phyloP scores from a whole-genome alignment of 1,140 invertebrate species.

The Pogonomyrmex californicus region DNA sequence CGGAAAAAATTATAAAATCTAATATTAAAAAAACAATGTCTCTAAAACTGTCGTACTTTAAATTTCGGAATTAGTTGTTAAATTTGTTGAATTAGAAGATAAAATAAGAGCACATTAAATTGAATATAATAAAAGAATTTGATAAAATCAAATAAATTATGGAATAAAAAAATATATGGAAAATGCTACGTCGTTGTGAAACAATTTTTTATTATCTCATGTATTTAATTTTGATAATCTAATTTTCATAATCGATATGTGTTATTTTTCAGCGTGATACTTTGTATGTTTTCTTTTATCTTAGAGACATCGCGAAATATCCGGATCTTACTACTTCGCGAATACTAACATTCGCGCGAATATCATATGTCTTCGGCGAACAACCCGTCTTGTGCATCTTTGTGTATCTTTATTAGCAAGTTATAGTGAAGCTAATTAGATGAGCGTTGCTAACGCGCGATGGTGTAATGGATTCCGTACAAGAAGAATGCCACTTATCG shows the following conservation, averaged over 20 bases:
- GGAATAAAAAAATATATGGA: constrained; percentile 47
- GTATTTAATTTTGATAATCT: constrained; percentile 82
- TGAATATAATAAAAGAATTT: background rate
- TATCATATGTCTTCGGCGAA: constrained; percentile 21
- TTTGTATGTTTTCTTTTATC: constrained; percentile 80
- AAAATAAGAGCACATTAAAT: background rate
- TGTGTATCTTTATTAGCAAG: constrained; percentile 50
- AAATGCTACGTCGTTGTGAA: constrained; percentile 63
- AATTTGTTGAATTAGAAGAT: background rate
- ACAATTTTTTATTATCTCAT: constrained; percentile 82
- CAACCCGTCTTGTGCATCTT: constrained; percentile 10
- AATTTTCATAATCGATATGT: constrained; percentile 75
- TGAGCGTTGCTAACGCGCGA: constrained; percentile 48
- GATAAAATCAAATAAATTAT: background rate
- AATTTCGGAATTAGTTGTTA: too few relatives aligned
- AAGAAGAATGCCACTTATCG: constrained; percentile 45
- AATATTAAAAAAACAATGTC: background rate
- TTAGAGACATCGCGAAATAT: constrained; percentile 67
- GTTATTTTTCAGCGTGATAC: constrained; percentile 73
- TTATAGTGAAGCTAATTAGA: constrained; percentile 58
- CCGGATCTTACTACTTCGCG: constrained; percentile 66
- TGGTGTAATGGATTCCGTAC: constrained; percentile 35
- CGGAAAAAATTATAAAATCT: background rate
- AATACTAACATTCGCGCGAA: constrained; percentile 75
- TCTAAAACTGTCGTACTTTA: background rate